These are phyloP conservation scores for Ischnura elegans DNA, from an alignment of 2,888 invertebrate species.

Conservation along the genomic window DNA sequence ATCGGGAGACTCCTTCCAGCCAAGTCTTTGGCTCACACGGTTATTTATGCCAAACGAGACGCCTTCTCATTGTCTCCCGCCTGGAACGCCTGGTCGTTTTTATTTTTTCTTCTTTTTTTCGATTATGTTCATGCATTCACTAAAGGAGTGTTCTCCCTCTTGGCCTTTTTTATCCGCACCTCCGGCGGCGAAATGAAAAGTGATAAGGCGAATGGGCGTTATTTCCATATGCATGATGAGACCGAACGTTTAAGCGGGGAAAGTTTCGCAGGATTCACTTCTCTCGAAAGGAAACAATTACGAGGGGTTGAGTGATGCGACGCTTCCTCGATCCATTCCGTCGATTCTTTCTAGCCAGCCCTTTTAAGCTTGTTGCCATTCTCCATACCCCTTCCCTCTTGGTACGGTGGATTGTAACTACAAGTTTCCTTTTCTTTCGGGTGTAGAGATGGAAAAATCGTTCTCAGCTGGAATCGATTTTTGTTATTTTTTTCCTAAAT, in stretches of 20 bases:
- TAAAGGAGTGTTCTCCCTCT: background rate
- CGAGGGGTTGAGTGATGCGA: background rate
- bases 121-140: background rate
- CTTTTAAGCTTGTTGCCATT: background rate
- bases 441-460: no score
- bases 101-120: background rate
- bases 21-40: background rate
- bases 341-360: background rate
- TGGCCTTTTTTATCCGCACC: background rate
- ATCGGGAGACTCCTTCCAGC: background rate
- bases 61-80: background rate
- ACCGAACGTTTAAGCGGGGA: background rate
- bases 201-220: background rate
- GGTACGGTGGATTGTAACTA: background rate
- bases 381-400: background rate
- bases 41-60: background rate
- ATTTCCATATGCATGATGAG: background rate
- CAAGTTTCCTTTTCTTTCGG: background rate
- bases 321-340: background rate
- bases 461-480: no score
- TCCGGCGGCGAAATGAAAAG: background rate
- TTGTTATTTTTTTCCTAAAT: no score
- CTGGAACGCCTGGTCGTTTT: background rate
- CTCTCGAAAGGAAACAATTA: background rate
- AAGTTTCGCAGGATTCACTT: background rate